Conservation (phyloP, 1,140 invertebrate genomes). For the Drosophila nasuta region DNA sequence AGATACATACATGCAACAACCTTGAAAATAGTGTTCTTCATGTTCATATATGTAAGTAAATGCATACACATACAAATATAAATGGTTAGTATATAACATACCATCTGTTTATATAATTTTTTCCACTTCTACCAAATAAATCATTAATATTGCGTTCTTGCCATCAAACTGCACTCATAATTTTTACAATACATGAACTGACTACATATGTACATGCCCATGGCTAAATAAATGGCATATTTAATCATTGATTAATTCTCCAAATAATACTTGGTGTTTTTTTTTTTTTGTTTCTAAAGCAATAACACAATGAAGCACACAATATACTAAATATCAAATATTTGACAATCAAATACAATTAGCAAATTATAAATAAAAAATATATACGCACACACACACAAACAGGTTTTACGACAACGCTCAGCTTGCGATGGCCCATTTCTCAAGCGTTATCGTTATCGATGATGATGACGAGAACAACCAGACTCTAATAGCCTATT, state of each 20-base stretch:
- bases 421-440: constrained; percentile 35
- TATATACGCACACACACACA: constrained; percentile 41
- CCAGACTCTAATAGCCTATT: too few relatives aligned
- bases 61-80: constrained; percentile 16
- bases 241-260: background rate
- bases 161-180: background rate
- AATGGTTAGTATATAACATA: constrained; percentile 15
- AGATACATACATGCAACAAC: constrained; percentile 39
- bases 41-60: background rate
- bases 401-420: constrained; percentile 32
- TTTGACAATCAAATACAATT: background rate
- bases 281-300: background rate
- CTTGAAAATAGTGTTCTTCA: constrained; percentile 55
- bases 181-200: background rate
- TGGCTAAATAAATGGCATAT: background rate
- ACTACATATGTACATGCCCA: background rate
- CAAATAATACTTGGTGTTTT: background rate
- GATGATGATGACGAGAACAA: constrained; percentile 25
- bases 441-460: background rate
- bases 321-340: background rate
- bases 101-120: constrained; percentile 45
- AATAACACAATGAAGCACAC: background rate
- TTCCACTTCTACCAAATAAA: background rate
- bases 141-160: background rate
- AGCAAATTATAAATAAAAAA: constrained; percentile 1